Base-by-base conservation (phyloP, 2,113 vertebrate genomes). In the Enhydra lutris region DNA sequence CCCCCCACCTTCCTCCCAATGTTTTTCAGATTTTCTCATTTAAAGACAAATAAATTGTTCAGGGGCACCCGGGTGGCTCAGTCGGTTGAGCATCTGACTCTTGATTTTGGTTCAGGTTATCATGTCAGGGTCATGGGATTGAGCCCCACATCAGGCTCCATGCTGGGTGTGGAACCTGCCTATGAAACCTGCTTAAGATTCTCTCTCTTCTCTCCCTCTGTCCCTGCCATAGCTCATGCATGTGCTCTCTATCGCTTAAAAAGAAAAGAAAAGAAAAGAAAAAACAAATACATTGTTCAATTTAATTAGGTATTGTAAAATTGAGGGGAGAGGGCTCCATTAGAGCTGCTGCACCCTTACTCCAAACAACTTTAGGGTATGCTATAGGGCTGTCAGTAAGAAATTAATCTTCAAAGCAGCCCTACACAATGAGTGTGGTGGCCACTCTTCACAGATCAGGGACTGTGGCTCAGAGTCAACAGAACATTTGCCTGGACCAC, bases 401-500 rank as follows among this genome's bases (percentile, higher is more conserved):
- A 45, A 7, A 1, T 23, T n/a, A 0, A 11, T 23, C 74, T 21
- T 21, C 57, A 29, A 4, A 8, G 55, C 26, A 18, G 9, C 7
- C 34, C 7, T n/a, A 3, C 4, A 6, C 7, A 1, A 59, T 36
- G 23, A 26, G 52, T 0, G 1, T 29, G 5, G 76, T 52, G 6
- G 63, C 4, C 18, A 47, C 1, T 2, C n/a, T 36, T 45, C 47
- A 21, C 4, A 74, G 63, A 52, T 10, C 47, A 61, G 31, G 8
- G 55, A 47, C 50, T 20, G 14, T 57, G 31, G 7, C 31, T 91
- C 50, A 78, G 63, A 84, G 81, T 52, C 55, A 59, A 47, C 0
- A 0, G 29, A 23, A 9, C 9, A n/a, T 21, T 74, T 50, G 24
- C 42, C 36, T 6, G 5, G 74, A 17, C 23, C 4, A 14, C 73